Evolutionary conservation across 2,888 invertebrate genomes (phyloP).

Genomic region (Meloe dianella): DNA sequence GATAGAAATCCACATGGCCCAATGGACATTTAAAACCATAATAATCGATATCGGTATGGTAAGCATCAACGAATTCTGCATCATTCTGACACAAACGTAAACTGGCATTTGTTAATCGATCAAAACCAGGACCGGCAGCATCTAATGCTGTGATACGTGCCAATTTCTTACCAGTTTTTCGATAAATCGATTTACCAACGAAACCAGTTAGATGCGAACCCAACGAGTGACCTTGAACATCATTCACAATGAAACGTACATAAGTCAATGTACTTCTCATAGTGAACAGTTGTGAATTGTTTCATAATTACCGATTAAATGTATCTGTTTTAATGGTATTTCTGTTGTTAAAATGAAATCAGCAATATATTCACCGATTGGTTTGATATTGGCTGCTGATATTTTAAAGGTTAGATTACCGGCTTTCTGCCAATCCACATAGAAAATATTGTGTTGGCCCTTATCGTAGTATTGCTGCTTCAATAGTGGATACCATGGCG

Average conservation of each 20-base stretch:
- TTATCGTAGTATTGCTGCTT: slow-evolving; percentile 56
- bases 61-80: slow-evolving; percentile 76
- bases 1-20: slow-evolving; percentile 79
- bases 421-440: slow-evolving; percentile 58
- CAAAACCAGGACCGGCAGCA: slow-evolving; percentile 57
- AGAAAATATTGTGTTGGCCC: slow-evolving; percentile 58
- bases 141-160: slow-evolving; percentile 60
- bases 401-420: slow-evolving; percentile 48
- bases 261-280: no score
- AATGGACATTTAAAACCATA: slow-evolving; percentile 67
- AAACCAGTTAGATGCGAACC: slow-evolving; percentile 48
- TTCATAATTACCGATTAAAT: slow-evolving; percentile 61
- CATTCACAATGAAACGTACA: no score
- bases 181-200: slow-evolving; percentile 42
- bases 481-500: slow-evolving; percentile 53
- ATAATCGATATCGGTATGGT: slow-evolving; percentile 74
- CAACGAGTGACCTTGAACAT: slow-evolving; percentile 50
- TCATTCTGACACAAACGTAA: slow-evolving; percentile 72
- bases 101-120: slow-evolving; percentile 40
- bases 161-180: slow-evolving; percentile 48
- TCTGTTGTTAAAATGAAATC: slow-evolving; percentile 52
- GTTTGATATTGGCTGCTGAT: slow-evolving; percentile 57
- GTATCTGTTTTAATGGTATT: slow-evolving; percentile 54
- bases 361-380: slow-evolving; percentile 58
- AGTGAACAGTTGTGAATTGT: slow-evolving; percentile 31